Conservation (phyloP, 35 echinoderm and acorn worm genomes). For the Amphiura filiformis region DNA sequence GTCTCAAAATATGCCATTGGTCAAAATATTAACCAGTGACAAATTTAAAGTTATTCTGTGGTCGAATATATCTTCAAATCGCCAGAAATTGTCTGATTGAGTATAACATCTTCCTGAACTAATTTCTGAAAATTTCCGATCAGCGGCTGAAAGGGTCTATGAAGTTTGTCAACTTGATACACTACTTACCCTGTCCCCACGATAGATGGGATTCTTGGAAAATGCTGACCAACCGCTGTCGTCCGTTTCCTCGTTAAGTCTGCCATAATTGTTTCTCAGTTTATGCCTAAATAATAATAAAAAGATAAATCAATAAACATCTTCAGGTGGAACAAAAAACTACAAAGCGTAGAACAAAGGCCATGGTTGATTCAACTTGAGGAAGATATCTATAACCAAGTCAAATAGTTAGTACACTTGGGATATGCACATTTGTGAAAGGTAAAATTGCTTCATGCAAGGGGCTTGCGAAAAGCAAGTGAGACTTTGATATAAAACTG, state of each 20-base stretch:
- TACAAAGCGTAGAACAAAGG: neutral
- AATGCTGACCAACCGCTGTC: slow-evolving; percentile 92
- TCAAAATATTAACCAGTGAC: too few relatives aligned
- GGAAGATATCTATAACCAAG: neutral
- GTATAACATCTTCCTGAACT: too few relatives aligned
- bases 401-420: neutral
- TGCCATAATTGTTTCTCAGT: slow-evolving; percentile 69
- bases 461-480: neutral
- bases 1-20: too few relatives aligned
- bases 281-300: slow-evolving; percentile 38
- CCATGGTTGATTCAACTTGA: neutral
- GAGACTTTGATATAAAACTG: neutral
- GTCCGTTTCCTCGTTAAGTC: slow-evolving; percentile 75
- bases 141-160: too few relatives aligned
- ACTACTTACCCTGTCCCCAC: slow-evolving; percentile 77
- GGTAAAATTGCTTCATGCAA: neutral
- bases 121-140: too few relatives aligned
- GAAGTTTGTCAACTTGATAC: neutral
- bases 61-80: too few relatives aligned
- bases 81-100: too few relatives aligned
- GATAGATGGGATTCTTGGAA: slow-evolving; percentile 91
- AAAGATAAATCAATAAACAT: neutral
- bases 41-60: too few relatives aligned
- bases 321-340: neutral
- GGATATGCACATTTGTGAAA: neutral